These are phyloP conservation scores for Urocynchramus pylzowi DNA, from an alignment of 2,113 vertebrate genomes.

Conservation along the genomic window DNA sequence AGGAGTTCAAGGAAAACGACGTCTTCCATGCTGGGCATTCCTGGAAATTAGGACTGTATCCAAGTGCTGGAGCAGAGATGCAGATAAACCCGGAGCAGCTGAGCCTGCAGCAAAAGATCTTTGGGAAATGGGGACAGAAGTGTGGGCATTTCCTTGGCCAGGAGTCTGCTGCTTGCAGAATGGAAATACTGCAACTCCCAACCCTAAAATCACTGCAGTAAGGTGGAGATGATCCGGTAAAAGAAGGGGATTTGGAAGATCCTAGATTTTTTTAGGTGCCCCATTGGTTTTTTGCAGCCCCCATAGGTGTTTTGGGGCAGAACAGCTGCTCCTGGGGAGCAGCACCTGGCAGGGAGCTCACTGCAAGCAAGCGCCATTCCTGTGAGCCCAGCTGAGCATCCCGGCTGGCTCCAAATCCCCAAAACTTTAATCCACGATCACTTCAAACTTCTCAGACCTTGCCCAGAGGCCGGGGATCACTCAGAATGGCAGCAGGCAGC, in stretches of 20 bases:
- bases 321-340: fast-evolving
- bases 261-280: background rate
- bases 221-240: background rate
- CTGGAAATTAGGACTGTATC: background rate
- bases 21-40: fast-evolving
- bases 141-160: background rate
- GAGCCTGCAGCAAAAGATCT: background rate
- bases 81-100: background rate
- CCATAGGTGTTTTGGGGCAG: background rate
- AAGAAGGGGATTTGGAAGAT: background rate
- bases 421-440: background rate
- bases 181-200: background rate
- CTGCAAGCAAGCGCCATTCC: fast-evolving
- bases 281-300: background rate
- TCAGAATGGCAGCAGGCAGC: background rate
- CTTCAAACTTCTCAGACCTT: background rate
- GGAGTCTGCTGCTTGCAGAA: fast-evolving
- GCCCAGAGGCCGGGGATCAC: background rate
- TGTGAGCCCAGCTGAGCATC: fast-evolving
- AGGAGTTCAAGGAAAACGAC: background rate
- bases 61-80: background rate
- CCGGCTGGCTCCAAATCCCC: background rate
- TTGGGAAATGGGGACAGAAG: background rate
- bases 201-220: background rate
- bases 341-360: background rate